Conservation (phyloP, 2,888 invertebrate species). For the Fragum sueziense region DNA sequence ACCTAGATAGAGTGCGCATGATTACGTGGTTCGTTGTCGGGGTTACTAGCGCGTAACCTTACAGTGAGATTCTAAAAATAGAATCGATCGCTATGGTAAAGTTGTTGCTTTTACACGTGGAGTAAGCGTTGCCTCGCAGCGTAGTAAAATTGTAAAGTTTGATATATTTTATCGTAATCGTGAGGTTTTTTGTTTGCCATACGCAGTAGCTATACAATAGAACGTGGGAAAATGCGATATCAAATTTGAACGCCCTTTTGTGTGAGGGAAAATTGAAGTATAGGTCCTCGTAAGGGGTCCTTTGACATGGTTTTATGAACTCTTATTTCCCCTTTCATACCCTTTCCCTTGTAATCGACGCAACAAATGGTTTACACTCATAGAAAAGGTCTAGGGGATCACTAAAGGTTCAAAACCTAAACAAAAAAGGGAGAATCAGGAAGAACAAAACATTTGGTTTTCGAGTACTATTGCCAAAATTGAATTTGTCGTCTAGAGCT, state of each 20-base stretch:
- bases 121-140: slow-evolving; percentile 1
- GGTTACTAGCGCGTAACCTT: slow-evolving; percentile 60
- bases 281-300: too few species aligned
- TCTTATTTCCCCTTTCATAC: too few species aligned
- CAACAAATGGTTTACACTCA: too few species aligned
- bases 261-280: slow-evolving; percentile 17
- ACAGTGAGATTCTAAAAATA: slow-evolving; percentile 2
- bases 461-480: too few species aligned
- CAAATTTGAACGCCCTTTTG: slow-evolving; percentile 38
- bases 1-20: slow-evolving; percentile 24
- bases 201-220: slow-evolving; percentile 28
- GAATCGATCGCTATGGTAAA: slow-evolving; percentile 16
- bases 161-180: slow-evolving; percentile 17
- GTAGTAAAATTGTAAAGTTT: slow-evolving; percentile 16
- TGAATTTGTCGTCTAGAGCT: too few species aligned
- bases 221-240: slow-evolving; percentile 57
- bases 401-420: too few species aligned
- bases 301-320: too few species aligned
- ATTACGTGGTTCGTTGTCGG: slow-evolving; percentile 61
- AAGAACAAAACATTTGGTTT: too few species aligned
- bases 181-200: slow-evolving; percentile 5
- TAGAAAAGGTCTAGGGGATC: too few species aligned
- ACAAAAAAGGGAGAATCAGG: too few species aligned
- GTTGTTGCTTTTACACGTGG: not conserved
- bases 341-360: too few species aligned